Evolutionary conservation across 2,888 invertebrate species (phyloP).

Genomic region (Aphodius granarius): DNA sequence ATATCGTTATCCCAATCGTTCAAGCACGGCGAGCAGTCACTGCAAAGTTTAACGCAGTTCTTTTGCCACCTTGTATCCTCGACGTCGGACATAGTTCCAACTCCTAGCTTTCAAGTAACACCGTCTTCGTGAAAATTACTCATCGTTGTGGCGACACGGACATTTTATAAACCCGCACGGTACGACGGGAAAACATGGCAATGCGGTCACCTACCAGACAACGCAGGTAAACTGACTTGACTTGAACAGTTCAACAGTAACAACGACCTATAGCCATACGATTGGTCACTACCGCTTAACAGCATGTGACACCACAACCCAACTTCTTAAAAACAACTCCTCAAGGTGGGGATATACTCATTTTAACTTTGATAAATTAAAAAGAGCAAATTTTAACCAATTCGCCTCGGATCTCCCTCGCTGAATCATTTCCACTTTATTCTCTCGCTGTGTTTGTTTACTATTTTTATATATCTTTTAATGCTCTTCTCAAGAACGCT

Average conservation of each 20-base stretch:
- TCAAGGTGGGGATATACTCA: slow-evolving; percentile 15
- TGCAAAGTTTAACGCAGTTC: slow-evolving; percentile 47
- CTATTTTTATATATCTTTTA: background rate
- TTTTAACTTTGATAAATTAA: slow-evolving; percentile 21
- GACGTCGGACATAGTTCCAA: slow-evolving; percentile 41
- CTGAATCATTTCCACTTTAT: background rate
- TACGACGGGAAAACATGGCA: slow-evolving; percentile 14
- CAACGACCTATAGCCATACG: slow-evolving; percentile 22
- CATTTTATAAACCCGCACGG: slow-evolving; percentile 13
- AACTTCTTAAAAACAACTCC: slow-evolving; percentile 9
- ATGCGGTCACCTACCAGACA: slow-evolving; percentile 35
- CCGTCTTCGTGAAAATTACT: slow-evolving; percentile 33
- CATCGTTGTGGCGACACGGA: slow-evolving; percentile 30
- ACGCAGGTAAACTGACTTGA: slow-evolving; percentile 31
- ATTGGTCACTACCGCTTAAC: slow-evolving; percentile 38
- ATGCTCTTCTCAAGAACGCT: background rate
- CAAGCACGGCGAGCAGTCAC: slow-evolving; percentile 45
- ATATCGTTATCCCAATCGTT: slow-evolving; percentile 39
- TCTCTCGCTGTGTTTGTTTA: background rate
- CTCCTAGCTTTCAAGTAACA: slow-evolving; percentile 34
- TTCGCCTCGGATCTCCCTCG: too few species aligned
- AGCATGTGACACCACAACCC: slow-evolving; percentile 30
- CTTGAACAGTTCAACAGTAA: slow-evolving; percentile 19
- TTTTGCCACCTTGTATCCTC: slow-evolving; percentile 49
- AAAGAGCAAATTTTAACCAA: background rate